A percentile compares a stretch with the other conserved stretches of the same genome.
Evolutionary conservation across 37 sponge, comb jelly and placozoan genomes (phyloP).

Genomic region (Chondrilla cf. caribensis): DNA sequence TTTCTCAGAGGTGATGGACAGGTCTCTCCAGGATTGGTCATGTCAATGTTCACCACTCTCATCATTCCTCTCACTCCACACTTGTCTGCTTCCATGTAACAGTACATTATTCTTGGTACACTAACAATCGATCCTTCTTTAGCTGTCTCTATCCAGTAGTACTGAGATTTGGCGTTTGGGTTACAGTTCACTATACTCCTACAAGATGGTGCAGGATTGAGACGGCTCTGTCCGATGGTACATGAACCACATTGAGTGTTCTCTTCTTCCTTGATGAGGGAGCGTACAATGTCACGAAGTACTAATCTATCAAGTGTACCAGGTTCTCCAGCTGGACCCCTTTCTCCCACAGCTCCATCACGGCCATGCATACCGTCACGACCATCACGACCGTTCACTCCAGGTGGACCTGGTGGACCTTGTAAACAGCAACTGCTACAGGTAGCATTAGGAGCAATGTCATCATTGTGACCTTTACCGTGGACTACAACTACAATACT

Average conservation of each 20-base stretch:
- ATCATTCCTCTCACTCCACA: slow-evolving; percentile 18
- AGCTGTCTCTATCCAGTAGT: slow-evolving; percentile 6
- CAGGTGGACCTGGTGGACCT: not conserved
- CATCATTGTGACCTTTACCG: not conserved
- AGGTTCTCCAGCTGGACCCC: not conserved
- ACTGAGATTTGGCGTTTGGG: not conserved
- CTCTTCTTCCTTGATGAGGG: not conserved
- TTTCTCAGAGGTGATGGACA: not conserved
- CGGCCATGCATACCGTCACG: not conserved
- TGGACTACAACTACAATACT: no score
- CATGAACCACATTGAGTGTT: not conserved
- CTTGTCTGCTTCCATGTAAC: slow-evolving; percentile 13
- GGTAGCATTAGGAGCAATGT: not conserved
- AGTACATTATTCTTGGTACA: not conserved
- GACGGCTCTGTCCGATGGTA: not conserved
- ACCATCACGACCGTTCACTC: not conserved
- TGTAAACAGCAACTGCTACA: not conserved
- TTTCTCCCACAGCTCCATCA: no score
- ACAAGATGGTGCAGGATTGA: not conserved
- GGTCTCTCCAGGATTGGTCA: not conserved
- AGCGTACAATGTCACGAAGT: not conserved
- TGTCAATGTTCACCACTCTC: slow-evolving; percentile 14
- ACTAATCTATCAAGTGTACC: not conserved
- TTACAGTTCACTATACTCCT: not conserved
- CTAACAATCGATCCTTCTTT: not conserved